These are phyloP conservation scores for Pocillopora meandrina DNA, from an alignment of 92 coral and sea anemone species.

Conservation along the genomic window DNA sequence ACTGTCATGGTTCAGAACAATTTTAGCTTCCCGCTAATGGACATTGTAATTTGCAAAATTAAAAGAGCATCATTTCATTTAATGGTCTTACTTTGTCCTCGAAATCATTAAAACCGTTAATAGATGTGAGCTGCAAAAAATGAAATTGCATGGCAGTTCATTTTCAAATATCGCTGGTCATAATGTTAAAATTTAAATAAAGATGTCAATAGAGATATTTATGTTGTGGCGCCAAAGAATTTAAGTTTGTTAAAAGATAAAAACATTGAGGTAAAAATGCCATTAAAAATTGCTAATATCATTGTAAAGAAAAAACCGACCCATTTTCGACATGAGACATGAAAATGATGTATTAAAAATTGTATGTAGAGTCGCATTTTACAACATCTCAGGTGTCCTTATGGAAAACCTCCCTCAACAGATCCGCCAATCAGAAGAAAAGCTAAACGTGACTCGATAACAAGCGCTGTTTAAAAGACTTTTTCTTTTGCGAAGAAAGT, in stretches of 20 bases:
- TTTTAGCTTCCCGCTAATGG: conserved; percentile 57
- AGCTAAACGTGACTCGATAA: conserved; percentile 12
- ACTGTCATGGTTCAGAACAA: conserved; percentile 57
- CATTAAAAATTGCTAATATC: conserved; percentile 32
- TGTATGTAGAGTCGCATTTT: not conserved
- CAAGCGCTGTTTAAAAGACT: conserved; percentile 15
- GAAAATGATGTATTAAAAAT: conserved; percentile 19
- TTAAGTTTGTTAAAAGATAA: conserved; percentile 35
- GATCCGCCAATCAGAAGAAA: conserved; percentile 16
- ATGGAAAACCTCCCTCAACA: not conserved
- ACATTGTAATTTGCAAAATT: conserved; percentile 67
- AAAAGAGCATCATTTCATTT: conserved; percentile 72
- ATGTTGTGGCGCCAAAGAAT: conserved; percentile 31
- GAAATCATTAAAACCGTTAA: conserved; percentile 68
- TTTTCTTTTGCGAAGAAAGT: conserved; percentile 7
- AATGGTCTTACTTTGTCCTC: conserved; percentile 60
- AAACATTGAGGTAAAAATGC: conserved; percentile 16
- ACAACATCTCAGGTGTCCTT: conserved; percentile 28
- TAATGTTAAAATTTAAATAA: conserved; percentile 28
- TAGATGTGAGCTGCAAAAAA: conserved; percentile 55
- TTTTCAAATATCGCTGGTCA: conserved; percentile 40
- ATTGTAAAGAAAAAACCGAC: conserved; percentile 4
- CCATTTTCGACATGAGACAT: conserved; percentile 17
- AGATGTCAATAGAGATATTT: conserved; percentile 26
- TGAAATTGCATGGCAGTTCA: conserved; percentile 46